Percentiles rank a stretch among this genome's conserved stretches.
These are phyloP conservation scores for Notoglanidium macrostoma DNA, from an alignment of 2,797 vertebrate species.

Conservation along the genomic window DNA sequence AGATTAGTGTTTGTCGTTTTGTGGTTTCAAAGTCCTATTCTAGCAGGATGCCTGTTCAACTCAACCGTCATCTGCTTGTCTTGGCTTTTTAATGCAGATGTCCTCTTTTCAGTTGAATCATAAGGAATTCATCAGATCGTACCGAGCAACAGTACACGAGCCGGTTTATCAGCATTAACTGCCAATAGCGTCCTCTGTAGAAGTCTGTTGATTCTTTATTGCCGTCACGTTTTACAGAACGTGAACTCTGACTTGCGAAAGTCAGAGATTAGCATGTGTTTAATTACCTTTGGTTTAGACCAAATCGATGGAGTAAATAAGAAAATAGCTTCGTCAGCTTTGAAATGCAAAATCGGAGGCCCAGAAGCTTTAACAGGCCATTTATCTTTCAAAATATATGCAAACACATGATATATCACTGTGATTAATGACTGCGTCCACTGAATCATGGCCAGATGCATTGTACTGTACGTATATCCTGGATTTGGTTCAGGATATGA, in stretches of 20 bases:
- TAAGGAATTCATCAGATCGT: background rate
- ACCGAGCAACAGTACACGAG: background rate
- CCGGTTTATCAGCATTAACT: background rate
- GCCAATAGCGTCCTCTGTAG: background rate
- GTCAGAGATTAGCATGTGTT: background rate
- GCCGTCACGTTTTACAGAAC: background rate
- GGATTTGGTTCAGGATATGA: constrained; percentile 2
- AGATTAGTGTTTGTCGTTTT: background rate
- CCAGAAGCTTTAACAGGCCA: background rate
- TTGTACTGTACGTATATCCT: background rate
- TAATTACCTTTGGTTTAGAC: background rate
- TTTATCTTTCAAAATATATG: background rate
- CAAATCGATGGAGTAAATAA: constrained; percentile 13
- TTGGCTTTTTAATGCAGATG: background rate
- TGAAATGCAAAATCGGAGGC: background rate
- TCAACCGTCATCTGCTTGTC: background rate
- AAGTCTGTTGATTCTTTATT: background rate
- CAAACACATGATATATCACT: background rate
- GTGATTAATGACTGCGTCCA: background rate
- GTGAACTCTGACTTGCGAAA: background rate
- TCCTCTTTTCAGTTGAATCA: background rate
- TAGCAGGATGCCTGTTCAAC: background rate
- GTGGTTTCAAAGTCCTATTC: background rate
- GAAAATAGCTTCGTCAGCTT: constrained; percentile 1
- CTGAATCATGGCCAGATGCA: background rate